Evolutionary conservation across 2,113 vertebrate species (phyloP).

Genomic region (Xenopus borealis): DNA sequence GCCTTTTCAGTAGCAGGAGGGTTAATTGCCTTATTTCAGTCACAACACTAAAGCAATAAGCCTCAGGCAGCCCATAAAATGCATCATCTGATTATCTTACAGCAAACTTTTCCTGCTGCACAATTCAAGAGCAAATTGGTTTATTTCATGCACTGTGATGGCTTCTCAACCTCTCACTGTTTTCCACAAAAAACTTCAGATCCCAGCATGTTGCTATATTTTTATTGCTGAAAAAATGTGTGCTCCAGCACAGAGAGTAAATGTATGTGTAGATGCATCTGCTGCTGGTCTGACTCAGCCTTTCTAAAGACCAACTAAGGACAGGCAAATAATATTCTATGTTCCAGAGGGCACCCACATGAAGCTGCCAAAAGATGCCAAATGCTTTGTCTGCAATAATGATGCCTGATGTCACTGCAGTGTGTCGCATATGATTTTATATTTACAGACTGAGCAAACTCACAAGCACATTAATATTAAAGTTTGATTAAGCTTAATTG

Average conservation of each 20-base stretch:
- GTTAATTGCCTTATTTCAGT: not conserved
- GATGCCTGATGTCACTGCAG: not conserved
- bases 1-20: too few species aligned
- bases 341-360: not conserved
- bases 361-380: not conserved
- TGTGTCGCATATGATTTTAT: not conserved
- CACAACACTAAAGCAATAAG: too few species aligned
- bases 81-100: not conserved
- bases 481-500: not conserved
- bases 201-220: not conserved
- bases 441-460: not conserved
- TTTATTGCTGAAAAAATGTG: conserved; percentile 6
- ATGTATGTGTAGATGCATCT: not conserved
- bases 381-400: not conserved
- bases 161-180: not conserved
- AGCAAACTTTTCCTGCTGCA: not conserved
- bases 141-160: conserved; percentile 5
- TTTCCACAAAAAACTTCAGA: not conserved
- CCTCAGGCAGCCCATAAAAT: not conserved
- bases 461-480: not conserved
- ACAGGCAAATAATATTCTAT: not conserved
- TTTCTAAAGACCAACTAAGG: conserved; percentile 2
- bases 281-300: conserved; percentile 9
- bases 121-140: conserved; percentile 5
- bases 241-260: not conserved